A percentile compares a stretch with the other conserved stretches of the same genome.
Evolutionary conservation across 2,113 vertebrate species (phyloP).

Genomic region (Columbina picui): DNA sequence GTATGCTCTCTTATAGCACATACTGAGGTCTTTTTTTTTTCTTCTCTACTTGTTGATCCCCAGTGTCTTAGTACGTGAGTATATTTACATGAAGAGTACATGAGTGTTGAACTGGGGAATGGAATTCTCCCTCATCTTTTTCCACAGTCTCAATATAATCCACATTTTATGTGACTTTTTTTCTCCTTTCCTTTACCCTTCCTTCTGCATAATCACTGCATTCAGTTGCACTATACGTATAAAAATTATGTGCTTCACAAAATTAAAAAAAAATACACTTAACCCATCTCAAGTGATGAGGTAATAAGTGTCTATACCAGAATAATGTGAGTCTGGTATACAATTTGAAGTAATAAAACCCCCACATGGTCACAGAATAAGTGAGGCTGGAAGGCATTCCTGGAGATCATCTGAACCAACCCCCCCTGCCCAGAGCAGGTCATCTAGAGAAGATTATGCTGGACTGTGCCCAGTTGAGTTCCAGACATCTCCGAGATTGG

Average conservation of each 20-base stretch:
- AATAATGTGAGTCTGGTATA: neutral
- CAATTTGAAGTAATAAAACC: neutral
- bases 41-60: neutral
- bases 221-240: neutral
- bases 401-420: neutral
- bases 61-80: neutral
- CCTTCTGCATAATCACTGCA: neutral
- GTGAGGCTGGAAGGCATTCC: neutral
- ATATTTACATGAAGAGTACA: neutral
- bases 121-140: neutral
- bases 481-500: too few relatives aligned
- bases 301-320: neutral
- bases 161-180: neutral
- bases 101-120: neutral
- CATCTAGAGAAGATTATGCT: too few relatives aligned
- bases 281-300: neutral
- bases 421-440: too few relatives aligned
- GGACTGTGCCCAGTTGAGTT: too few relatives aligned
- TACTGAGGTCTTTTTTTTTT: too few relatives aligned
- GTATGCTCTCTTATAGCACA: neutral
- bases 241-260: neutral
- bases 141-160: neutral
- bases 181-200: neutral
- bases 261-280: neutral
- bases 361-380: neutral